Conservation (phyloP, 2,888 invertebrate species). For the Dolomedes plantarius region DNA sequence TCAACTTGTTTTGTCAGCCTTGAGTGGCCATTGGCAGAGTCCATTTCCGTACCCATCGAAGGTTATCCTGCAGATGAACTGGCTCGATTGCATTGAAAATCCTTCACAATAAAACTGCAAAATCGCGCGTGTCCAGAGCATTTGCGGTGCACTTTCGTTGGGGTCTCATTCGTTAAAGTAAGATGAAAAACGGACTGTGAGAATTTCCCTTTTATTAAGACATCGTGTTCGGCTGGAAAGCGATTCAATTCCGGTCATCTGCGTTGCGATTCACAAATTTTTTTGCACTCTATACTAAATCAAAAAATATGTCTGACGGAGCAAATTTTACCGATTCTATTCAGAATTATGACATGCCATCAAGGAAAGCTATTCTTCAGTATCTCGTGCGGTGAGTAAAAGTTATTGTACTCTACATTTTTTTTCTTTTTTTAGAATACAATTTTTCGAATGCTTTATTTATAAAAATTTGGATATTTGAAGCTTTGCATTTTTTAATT, state of each 20-base stretch:
- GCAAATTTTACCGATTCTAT: neutral
- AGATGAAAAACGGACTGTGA: neutral
- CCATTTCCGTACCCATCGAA: slow-evolving; percentile 21
- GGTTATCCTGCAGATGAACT: slow-evolving; percentile 39
- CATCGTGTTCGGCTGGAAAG: neutral
- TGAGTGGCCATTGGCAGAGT: slow-evolving; percentile 48
- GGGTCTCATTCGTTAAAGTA: neutral
- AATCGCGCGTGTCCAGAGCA: neutral
- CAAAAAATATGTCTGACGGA: neutral
- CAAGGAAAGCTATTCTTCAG: slow-evolving; percentile 81
- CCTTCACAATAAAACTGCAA: slow-evolving; percentile 41
- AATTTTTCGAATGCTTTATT: no score
- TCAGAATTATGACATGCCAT: slow-evolving; percentile 74
- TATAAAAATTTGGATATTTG: no score
- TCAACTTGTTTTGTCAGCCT: slow-evolving; percentile 62
- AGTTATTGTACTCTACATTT: no score
- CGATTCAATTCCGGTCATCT: neutral
- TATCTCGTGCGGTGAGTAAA: slow-evolving; percentile 82
- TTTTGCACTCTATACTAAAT: no score
- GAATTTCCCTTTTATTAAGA: neutral
- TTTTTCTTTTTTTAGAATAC: no score
- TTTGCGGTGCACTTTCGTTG: neutral
- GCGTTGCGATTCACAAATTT: no score
- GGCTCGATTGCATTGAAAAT: slow-evolving; percentile 1
- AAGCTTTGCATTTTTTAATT: no score